Evolutionary conservation across 1,140 invertebrate species (phyloP).

Genomic region (Brachionus paranguensis): DNA sequence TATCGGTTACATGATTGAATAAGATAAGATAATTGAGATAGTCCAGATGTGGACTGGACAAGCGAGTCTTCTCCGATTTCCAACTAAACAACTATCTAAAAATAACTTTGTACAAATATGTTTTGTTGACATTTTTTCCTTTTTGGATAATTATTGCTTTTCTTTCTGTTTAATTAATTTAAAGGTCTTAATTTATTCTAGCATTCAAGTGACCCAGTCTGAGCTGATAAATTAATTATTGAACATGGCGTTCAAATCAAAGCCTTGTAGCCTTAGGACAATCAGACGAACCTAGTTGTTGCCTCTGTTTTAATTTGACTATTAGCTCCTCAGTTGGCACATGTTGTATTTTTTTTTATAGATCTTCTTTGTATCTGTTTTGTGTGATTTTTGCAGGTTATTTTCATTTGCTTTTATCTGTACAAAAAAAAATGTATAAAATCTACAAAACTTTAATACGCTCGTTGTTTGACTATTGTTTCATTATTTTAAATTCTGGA

Average conservation of each 20-base stretch:
- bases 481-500: too few species aligned
- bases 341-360: too few species aligned
- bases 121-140: conserved; percentile 2
- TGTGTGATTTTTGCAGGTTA: too few species aligned
- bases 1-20: conserved; percentile 13
- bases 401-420: too few species aligned
- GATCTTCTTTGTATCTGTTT: too few species aligned
- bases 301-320: too few species aligned
- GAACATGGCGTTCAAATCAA: not conserved
- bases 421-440: too few species aligned
- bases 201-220: not conserved
- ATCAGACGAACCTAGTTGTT: too few species aligned
- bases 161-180: not conserved
- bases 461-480: too few species aligned
- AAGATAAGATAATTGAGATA: conserved; percentile 20
- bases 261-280: too few species aligned
- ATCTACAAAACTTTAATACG: too few species aligned
- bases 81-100: not conserved
- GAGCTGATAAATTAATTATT: not conserved
- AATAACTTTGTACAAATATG: not conserved
- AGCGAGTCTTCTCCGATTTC: not conserved
- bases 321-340: too few species aligned
- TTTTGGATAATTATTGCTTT: not conserved
- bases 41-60: not conserved
- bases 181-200: not conserved